phyloP scores from a whole-genome alignment of 2,797 vertebrate genomes.

The Calcarius lapponicus region DNA sequence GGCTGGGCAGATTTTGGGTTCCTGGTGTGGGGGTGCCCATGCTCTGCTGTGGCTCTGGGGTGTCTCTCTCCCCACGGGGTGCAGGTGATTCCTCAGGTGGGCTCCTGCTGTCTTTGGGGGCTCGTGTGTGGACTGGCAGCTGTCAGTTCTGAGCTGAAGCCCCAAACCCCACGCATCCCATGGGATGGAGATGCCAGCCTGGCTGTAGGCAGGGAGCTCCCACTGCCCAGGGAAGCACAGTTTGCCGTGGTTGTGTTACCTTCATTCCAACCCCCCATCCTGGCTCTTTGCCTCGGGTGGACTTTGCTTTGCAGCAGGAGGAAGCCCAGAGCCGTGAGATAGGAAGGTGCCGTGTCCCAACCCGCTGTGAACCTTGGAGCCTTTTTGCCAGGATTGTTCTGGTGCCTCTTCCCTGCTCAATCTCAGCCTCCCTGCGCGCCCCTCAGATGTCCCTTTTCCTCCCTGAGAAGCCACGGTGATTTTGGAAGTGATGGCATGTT shows the following conservation, averaged over 20 bases:
- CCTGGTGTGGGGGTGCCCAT: rapidly evolving
- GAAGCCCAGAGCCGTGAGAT: background rate
- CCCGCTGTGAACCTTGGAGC: background rate
- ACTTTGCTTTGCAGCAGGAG: conserved; percentile 28
- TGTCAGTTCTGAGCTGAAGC: background rate
- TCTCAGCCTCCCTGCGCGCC: background rate
- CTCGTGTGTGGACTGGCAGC: rapidly evolving
- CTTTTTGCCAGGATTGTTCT: background rate
- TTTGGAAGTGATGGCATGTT: background rate
- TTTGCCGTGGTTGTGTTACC: background rate
- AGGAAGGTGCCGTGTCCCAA: background rate
- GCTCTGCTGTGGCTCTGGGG: background rate
- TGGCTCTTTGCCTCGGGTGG: background rate
- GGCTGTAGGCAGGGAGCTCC: background rate
- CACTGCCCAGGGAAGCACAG: background rate
- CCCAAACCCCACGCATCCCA: rapidly evolving
- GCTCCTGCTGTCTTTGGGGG: background rate
- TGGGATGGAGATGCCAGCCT: background rate
- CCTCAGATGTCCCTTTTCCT: background rate
- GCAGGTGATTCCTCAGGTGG: rapidly evolving
- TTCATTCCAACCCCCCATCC: background rate
- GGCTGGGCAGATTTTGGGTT: background rate
- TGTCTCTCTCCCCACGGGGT: rapidly evolving
- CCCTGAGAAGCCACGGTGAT: background rate
- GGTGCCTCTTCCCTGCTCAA: background rate